Conservation (phyloP, 1,140 invertebrate species). For the Asbolus verrucosus region DNA sequence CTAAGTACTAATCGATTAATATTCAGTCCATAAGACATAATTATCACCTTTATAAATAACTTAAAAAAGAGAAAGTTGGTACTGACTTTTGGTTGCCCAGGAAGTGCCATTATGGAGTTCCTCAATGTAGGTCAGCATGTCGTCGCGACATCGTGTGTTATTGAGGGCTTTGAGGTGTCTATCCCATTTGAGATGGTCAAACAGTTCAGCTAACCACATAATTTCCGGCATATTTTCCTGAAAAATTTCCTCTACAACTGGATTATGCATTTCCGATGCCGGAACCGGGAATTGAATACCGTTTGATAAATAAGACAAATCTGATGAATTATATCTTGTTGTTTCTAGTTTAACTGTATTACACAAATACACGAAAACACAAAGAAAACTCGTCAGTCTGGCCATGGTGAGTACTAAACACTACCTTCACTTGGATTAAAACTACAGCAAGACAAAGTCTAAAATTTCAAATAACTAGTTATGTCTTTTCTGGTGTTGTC, state of each 20-base stretch:
- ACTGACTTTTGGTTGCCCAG: constrained; percentile 81
- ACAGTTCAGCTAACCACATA: constrained; percentile 73
- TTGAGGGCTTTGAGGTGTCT: too few relatives aligned
- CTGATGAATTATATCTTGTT: constrained; percentile 63
- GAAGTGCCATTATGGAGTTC: constrained; percentile 71
- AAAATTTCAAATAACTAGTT: too few relatives aligned
- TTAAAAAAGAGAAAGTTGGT: constrained; percentile 44
- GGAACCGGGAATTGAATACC: constrained; percentile 62
- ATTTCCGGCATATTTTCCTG: constrained; percentile 64
- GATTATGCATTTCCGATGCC: constrained; percentile 44
- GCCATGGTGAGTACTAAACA: too few relatives aligned
- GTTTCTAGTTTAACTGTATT: too few relatives aligned
- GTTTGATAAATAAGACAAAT: constrained; percentile 61
- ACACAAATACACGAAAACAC: too few relatives aligned
- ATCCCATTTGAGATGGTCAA: constrained; percentile 78
- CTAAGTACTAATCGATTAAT: too few relatives aligned
- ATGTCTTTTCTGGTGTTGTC: too few relatives aligned
- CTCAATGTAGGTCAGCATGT: constrained; percentile 70
- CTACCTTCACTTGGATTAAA: too few relatives aligned
- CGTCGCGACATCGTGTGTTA: constrained; percentile 68
- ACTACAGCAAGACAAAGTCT: too few relatives aligned
- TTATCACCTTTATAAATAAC: constrained; percentile 10
- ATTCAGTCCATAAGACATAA: constrained; percentile 17
- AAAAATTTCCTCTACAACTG: constrained; percentile 38
- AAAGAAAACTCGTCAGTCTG: too few relatives aligned